Evolutionary conservation across 2,113 vertebrate genomes (phyloP), one percentile per base, ranked within the genome.

Genomic region (Smithornis capensis): DNA sequence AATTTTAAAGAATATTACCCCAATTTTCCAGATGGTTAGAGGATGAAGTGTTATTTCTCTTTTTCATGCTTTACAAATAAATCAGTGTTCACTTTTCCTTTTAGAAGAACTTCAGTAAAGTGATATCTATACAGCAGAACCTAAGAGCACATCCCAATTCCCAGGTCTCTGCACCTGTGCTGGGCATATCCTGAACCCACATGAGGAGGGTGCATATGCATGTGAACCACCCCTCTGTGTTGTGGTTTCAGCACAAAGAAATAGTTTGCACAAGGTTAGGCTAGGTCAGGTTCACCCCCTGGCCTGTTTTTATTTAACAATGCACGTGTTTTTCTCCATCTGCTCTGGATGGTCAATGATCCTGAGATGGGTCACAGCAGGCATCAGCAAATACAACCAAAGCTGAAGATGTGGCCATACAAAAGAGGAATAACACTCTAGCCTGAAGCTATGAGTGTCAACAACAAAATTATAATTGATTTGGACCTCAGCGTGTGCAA

Each of bases 381-480:
- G 49, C 14, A 59, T 37, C 40, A 87, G 10, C 15, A 85, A 91
- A 87, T 40, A 44, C 5, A 85, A 22, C 19, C 62, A 84, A 78
- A 89, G 33, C 27, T 40, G 45, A 74, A 87, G n/a, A 70, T 74
- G 8, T 33, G 47, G 7, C 17, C 9, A 6, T 45, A 35, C 3
- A 73, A 42, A 82, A 73, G 14, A 57, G 28, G 38, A 78, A 76
- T 7, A 65, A 25, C n/a, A 35, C 28, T 35, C 8, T 42, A 5
- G 10, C 85, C 92, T 52, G 87, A 76, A 94, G 65, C 16, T 93
- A 12, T 65, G 25, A 62, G 37, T n/a, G 21, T 64, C 65, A 92
- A 91, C 25, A 85, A 53, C 12, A 69, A 57, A 79, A 83, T 55
- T 40, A 23, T 55, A 85, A 77, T 83, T 63, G 33, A 5, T 65